Evolutionary conservation across 2,888 invertebrate genomes (phyloP).

Genomic region (Chaetogeoica ovagalla): DNA sequence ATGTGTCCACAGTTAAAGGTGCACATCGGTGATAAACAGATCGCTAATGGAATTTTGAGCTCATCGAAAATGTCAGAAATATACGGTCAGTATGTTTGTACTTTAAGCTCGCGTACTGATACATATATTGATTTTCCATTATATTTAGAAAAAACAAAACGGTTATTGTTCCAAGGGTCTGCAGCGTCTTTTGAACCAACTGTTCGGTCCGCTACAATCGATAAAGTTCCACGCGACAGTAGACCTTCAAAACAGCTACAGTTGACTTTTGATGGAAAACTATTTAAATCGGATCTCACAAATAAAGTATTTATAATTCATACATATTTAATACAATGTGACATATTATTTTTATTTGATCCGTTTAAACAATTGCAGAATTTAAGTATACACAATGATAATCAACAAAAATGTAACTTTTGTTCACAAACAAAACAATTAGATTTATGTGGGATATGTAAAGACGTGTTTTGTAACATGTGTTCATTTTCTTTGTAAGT

Average conservation of each 20-base stretch:
- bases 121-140: neutral
- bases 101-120: neutral
- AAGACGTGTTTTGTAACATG: constrained; percentile 41
- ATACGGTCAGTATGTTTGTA: constrained; percentile 17
- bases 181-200: neutral
- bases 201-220: neutral
- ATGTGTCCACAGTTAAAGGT: constrained; percentile 50
- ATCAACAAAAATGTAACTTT: constrained; percentile 33
- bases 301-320: neutral
- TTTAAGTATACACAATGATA: neutral
- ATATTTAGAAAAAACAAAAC: constrained; percentile 45
- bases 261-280: constrained; percentile 42
- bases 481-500: constrained; percentile 47
- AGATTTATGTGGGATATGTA: constrained; percentile 34
- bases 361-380: constrained; percentile 1
- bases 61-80: constrained; percentile 29
- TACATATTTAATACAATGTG: neutral
- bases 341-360: neutral
- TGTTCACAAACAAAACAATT: constrained; percentile 35
- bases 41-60: constrained; percentile 30
- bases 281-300: neutral
- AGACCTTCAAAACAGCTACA: constrained; percentile 39
- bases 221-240: constrained; percentile 12
- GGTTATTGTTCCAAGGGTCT: constrained; percentile 20
- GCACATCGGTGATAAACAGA: constrained; percentile 35